Base-by-base conservation (phyloP, 2,797 vertebrate species). In the Hirundo rustica region DNA sequence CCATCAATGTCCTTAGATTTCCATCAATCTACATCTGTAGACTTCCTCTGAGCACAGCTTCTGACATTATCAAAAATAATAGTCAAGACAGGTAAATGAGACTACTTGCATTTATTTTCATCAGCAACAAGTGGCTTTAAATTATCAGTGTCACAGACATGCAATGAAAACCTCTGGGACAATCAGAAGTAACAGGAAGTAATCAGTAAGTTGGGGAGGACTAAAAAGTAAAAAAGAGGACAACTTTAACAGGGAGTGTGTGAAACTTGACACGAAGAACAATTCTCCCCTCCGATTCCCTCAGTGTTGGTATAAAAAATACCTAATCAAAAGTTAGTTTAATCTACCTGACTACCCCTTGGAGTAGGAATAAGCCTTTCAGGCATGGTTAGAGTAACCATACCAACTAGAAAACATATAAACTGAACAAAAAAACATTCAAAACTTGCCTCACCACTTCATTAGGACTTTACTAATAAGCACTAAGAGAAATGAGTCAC, bases 91-190 rank as follows among this genome's bases (percentile, higher is more conserved):
- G 17, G 44, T 44, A 91, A 90, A 92, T 72, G 76, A 95, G 77
- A 73, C 50, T 64, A 64, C 54, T 94, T 92, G 64, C 18, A 57
- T 67, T 78, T 92, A 87, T 93, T 90, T 94, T 95, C 84, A 96
- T 94, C 89, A 92, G 80, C 44, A 78, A 60, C 50, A 91, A 96
- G 85, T 92, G 74, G 65, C 30, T 83, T 92, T 76, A 68, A 92
- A 92, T 91, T 68, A 77, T 71, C 51, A 42, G 50, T 20, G 45
- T 29, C 58, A 72, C 9, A 22, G 87, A 60, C 21, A 36, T 42
- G 44, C 34, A 50, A 81, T 72, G 85, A 89, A 92, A 93, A 70
- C 40, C 30, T 66, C 67, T 50, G 80, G 90, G 62, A 82, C 67
- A 94, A 89, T 54, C 64, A 67, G 60, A 95, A 90, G 14, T 62